A percentile compares a stretch with the other conserved stretches of the same genome.
Conservation (phyloP, 2,888 invertebrate genomes). For the Apocheima hispidaria region DNA sequence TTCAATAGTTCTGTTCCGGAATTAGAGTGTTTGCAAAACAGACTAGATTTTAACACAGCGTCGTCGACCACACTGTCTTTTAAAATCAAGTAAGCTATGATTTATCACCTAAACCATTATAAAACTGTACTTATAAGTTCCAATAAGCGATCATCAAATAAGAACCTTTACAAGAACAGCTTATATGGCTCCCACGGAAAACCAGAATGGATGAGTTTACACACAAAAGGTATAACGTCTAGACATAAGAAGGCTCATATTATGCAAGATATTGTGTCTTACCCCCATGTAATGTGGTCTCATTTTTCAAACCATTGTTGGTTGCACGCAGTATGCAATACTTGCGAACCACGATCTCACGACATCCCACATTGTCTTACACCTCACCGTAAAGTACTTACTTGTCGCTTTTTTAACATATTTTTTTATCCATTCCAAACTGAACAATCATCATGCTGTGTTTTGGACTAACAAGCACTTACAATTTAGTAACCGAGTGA, state of each 20-base stretch:
- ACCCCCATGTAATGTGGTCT: slow-evolving; percentile 27
- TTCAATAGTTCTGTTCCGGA: too few species aligned
- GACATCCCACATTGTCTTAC: slow-evolving; percentile 25
- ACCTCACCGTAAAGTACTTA: not conserved
- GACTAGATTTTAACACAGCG: too few species aligned
- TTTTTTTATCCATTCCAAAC: not conserved
- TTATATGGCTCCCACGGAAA: slow-evolving; percentile 18
- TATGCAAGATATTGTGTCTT: slow-evolving; percentile 36
- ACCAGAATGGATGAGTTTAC: slow-evolving; percentile 12
- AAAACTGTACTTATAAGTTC: too few species aligned
- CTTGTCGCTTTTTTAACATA: slow-evolving; percentile 32
- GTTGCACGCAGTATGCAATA: slow-evolving; percentile 42
- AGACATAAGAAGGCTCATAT: slow-evolving; percentile 26
- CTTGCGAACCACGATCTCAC: slow-evolving; percentile 40
- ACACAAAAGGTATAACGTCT: slow-evolving; percentile 20
- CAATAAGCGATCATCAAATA: not conserved
- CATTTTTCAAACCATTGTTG: slow-evolving; percentile 36
- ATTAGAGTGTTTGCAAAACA: too few species aligned
- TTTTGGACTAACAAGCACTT: too few species aligned
- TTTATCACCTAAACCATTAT: too few species aligned
- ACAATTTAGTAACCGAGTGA: too few species aligned
- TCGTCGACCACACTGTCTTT: too few species aligned
- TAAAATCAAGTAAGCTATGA: too few species aligned
- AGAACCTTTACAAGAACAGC: not conserved
- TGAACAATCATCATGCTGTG: not conserved